These are phyloP conservation scores for Drosophila gunungcola DNA, from an alignment of 1,140 invertebrate genomes.

Conservation along the genomic window DNA sequence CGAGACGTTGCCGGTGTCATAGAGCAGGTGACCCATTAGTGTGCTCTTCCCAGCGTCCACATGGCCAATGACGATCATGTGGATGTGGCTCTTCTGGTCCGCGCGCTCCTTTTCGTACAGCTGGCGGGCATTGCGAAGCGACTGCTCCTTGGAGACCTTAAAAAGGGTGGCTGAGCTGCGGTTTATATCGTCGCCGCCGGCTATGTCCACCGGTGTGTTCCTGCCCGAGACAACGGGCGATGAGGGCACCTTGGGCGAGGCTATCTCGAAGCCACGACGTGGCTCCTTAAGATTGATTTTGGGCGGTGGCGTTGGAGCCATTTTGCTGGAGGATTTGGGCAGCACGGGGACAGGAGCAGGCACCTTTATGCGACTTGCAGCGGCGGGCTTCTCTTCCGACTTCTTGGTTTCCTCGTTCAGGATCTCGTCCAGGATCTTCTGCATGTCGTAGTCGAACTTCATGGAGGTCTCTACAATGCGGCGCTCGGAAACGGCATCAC, in stretches of 20 bases:
- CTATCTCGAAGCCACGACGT: constrained; percentile 85
- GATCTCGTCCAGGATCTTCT: constrained; percentile 90
- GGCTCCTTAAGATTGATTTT: constrained; percentile 70
- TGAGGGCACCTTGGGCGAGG: constrained; percentile 76
- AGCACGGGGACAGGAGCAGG: constrained; percentile 3
- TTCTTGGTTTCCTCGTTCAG: constrained; percentile 85
- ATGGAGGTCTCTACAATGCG: constrained; percentile 89
- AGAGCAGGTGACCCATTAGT: constrained; percentile 97
- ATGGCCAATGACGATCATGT: constrained; percentile 98
- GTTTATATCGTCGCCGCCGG: constrained; percentile 30
- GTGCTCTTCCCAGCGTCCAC: constrained; percentile 99
- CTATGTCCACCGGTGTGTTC: constrained; percentile 82
- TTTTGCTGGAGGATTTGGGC: constrained; percentile 21
- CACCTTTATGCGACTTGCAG: constrained; percentile 23
- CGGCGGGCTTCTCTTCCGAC: constrained; percentile 21
- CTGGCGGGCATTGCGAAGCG: constrained; percentile 69
- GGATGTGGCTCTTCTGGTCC: constrained; percentile 93
- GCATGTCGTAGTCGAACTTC: constrained; percentile 89
- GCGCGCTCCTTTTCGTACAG: constrained; percentile 91
- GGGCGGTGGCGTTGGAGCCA: constrained; percentile 44
- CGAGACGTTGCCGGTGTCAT: constrained; percentile 94
- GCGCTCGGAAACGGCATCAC: constrained; percentile 90
- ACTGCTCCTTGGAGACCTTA: constrained; percentile 80
- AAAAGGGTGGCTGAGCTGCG: constrained; percentile 39
- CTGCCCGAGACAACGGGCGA: constrained; percentile 87